Base-by-base conservation (phyloP, 1,140 invertebrate genomes). In the Mylabris phalerata region DNA sequence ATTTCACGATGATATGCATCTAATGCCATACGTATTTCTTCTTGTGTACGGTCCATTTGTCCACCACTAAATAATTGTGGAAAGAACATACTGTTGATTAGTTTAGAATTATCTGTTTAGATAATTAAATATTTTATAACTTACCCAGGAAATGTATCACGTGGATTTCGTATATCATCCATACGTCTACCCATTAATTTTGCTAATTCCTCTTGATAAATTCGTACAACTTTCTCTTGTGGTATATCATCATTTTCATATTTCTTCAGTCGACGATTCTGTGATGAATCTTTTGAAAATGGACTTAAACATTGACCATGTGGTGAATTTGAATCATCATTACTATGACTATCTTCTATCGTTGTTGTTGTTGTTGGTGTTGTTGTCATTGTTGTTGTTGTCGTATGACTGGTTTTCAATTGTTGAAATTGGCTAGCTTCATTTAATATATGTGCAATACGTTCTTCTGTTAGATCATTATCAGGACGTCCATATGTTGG, bases 121-220 rank as follows among this genome's bases (percentile, higher is more conserved):
- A 40, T 40, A 7, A 40, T 40, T 19, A 40, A 40, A 7, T 9
- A n/a, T 7, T 46, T 2, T 48, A 44, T 2, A n/a, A 77, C 77
- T 77, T 78, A 89, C 87, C 84, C 81, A 67, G 84, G 85, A 68
- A 87, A 87, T 6, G 80, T 82, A 46, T 87, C 87, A 11, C 86
- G 77, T 11, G 81, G 84, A 44, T 82, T 83, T 25, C 85, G 79
- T 60, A 85, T 79, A 66, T 88, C 87, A 19, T 88, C 86, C 24
- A 87, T 80, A 56, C 86, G 76, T 65, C 86, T 78, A 32, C 88
- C 88, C 84, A 94, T 93, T 11, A 98, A 82, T 73, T 97, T 96
- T 44, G 90, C 88, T 42, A 98, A 77, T 71, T 98, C 93, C 73
- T 98, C 95, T 67, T 98, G 93, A 73, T 98, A 98, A 67, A 98